Conservation (phyloP, 2,888 invertebrate species). For the Drepanosiphum platanoidis region DNA sequence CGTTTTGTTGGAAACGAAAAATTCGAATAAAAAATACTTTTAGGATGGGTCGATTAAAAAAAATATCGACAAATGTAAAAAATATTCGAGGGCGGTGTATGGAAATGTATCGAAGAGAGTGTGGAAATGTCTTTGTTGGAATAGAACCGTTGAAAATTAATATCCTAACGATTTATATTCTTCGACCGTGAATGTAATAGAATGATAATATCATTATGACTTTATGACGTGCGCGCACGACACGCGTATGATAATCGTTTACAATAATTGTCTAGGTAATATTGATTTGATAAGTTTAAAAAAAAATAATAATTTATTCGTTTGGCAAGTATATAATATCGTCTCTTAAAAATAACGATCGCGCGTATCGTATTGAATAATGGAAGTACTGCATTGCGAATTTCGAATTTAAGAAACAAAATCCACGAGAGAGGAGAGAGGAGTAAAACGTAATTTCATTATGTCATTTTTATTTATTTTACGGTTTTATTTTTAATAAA, state of each 20-base stretch:
- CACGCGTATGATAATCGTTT: neutral
- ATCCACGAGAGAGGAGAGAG: neutral
- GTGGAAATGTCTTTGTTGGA: neutral
- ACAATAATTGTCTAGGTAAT: neutral
- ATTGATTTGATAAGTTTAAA: slow-evolving; percentile 7
- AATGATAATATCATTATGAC: no score
- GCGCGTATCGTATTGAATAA: neutral
- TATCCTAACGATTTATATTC: no score
- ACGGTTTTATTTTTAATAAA: neutral
- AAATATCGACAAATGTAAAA: slow-evolving; percentile 13
- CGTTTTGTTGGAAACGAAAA: slow-evolving; percentile 5
- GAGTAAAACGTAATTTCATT: neutral
- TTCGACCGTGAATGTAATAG: neutral
- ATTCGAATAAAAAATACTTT: slow-evolving; percentile 16
- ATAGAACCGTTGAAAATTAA: neutral
- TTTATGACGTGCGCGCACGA: no score
- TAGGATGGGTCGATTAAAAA: neutral
- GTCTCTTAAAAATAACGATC: neutral
- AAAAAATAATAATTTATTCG: no score
- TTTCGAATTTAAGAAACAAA: neutral
- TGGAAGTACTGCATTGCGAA: neutral
- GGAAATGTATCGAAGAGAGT: neutral
- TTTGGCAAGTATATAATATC: slow-evolving; percentile 38
- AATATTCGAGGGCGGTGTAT: neutral
- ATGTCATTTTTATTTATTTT: neutral